phyloP scores from a whole-genome alignment of 1,140 invertebrate species.

The Hyphantria cunea region DNA sequence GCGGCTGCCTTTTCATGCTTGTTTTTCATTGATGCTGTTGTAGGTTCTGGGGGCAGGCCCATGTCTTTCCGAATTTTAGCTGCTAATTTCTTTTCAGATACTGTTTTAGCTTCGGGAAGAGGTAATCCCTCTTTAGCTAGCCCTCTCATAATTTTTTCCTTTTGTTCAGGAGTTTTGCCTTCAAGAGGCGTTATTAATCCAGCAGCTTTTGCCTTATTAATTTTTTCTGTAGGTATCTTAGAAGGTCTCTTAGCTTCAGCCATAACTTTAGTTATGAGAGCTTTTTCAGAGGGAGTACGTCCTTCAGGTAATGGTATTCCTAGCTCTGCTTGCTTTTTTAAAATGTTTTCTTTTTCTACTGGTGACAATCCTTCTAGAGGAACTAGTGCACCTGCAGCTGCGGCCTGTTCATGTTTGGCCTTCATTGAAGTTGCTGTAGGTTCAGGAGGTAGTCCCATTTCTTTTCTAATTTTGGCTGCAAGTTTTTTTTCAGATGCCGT shows the following conservation, averaged over 20 bases:
- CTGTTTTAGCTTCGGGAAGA: slow-evolving; percentile 34
- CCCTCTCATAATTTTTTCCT: slow-evolving; percentile 25
- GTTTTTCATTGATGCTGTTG: slow-evolving; percentile 20
- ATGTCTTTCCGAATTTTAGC: too few relatives aligned
- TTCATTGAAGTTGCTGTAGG: slow-evolving; percentile 22
- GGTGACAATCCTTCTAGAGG: slow-evolving; percentile 23
- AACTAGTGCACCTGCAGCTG: slow-evolving; percentile 34
- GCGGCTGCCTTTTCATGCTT: slow-evolving; percentile 40
- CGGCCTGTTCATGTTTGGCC: slow-evolving; percentile 30
- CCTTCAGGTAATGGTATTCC: slow-evolving; percentile 47
- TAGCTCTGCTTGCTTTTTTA: too few relatives aligned
- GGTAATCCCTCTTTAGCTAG: slow-evolving; percentile 30
- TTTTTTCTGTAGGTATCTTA: too few relatives aligned
- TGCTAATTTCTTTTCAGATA: slow-evolving; percentile 3
- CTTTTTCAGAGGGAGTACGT: slow-evolving; percentile 34
- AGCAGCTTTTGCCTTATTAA: too few relatives aligned
- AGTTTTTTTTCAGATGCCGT: slow-evolving; percentile 39
- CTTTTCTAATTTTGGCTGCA: slow-evolving; percentile 20
- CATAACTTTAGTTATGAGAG: slow-evolving; percentile 27
- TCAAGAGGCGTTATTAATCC: slow-evolving; percentile 37
- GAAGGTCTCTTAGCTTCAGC: too few relatives aligned
- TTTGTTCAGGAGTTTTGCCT: slow-evolving; percentile 35
- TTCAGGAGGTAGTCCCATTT: slow-evolving; percentile 36
- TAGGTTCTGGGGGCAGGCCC: too few relatives aligned
- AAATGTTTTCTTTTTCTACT: slow-evolving; percentile 52